phyloP scores from a whole-genome alignment of 2,797 vertebrate species.

The Lutjanus campechanus region DNA sequence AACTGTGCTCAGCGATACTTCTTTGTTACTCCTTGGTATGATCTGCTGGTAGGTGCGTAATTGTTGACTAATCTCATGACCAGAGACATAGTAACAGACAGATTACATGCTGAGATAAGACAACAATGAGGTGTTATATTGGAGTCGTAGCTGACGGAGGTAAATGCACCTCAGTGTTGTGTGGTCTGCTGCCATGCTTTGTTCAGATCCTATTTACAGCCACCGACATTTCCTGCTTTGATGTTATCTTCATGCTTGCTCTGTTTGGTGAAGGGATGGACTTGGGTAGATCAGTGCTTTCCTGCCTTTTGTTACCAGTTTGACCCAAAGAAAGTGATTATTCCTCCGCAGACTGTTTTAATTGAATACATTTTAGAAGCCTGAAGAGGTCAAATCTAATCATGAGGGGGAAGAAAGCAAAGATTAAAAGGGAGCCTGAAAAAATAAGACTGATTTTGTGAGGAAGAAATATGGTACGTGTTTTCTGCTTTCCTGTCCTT shows the following conservation, averaged over 20 bases:
- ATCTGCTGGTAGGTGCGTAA: background rate
- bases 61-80: constrained; percentile 1
- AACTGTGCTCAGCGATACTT: background rate
- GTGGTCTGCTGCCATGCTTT: constrained; percentile 12
- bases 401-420: background rate
- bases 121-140: constrained; percentile 15
- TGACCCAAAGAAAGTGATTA: background rate
- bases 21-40: background rate
- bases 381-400: background rate
- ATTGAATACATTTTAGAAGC: too few species aligned
- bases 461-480: background rate
- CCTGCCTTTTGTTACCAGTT: background rate
- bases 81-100: background rate
- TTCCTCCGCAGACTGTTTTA: background rate
- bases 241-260: constrained; percentile 31
- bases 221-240: constrained; percentile 2
- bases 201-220: constrained; percentile 22
- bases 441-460: background rate
- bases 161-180: constrained; percentile 12
- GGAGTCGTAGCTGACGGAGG: background rate
- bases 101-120: constrained; percentile 15
- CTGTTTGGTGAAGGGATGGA: constrained; percentile 7
- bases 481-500: background rate
- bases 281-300: too few species aligned
- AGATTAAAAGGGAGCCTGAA: background rate